phyloP scores from a whole-genome alignment of 2,113 vertebrate genomes.

The Melanocharis versteri region DNA sequence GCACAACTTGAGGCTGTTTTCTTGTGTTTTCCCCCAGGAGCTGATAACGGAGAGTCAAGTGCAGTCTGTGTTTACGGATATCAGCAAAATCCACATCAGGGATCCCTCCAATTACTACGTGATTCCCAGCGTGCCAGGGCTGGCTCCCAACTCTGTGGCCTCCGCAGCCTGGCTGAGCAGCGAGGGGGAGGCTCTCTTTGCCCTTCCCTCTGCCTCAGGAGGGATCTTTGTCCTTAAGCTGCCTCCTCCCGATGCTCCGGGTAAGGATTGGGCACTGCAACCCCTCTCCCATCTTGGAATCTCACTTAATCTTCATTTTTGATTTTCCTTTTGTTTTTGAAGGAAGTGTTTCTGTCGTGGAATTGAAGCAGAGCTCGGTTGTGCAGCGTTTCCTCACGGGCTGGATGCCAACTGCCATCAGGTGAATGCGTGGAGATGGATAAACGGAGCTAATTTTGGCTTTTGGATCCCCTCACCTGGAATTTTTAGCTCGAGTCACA shows the following conservation, averaged over 20 bases:
- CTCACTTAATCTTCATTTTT: accelerated
- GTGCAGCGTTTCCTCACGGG: constrained; percentile 85
- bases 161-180: constrained; percentile 84
- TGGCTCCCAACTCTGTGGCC: constrained; percentile 61
- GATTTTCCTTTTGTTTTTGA: neutral
- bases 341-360: constrained; percentile 78
- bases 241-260: constrained; percentile 76
- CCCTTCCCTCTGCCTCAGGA: constrained; percentile 81
- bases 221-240: constrained; percentile 87
- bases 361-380: constrained; percentile 90
- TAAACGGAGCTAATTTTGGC: neutral
- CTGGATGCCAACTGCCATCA: constrained; percentile 93
- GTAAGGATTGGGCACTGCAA: constrained; percentile 57
- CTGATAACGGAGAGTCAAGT: constrained; percentile 86
- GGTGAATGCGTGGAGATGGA: constrained; percentile 47
- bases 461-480: neutral
- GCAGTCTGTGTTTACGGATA: constrained; percentile 91
- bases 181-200: constrained; percentile 86
- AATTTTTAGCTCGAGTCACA: neutral
- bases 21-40: constrained; percentile 74
- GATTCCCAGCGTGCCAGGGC: constrained; percentile 75
- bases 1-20: neutral
- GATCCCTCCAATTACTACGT: constrained; percentile 79
- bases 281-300: neutral
- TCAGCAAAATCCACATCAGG: constrained; percentile 84